These are phyloP conservation scores for Drosophila simulans DNA, from an alignment of 1,140 invertebrate species.

Conservation along the genomic window DNA sequence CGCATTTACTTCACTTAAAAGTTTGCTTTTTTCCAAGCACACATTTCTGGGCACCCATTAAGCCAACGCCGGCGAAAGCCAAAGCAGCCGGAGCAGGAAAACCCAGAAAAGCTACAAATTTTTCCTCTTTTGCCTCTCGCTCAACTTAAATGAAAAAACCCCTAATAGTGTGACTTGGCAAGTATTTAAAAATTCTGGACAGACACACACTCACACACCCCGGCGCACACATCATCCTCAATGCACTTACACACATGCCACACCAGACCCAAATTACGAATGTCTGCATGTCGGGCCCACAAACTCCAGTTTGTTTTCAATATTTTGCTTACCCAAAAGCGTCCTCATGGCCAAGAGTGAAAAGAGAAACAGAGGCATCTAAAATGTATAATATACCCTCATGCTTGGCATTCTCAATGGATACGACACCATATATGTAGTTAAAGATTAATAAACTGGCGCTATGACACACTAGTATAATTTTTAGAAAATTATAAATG, in stretches of 20 bases:
- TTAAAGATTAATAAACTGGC: too few relatives aligned
- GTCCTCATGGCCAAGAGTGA: constrained; percentile 29
- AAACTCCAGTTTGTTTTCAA: constrained; percentile 66
- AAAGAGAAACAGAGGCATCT: constrained; percentile 5
- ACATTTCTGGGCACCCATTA: constrained; percentile 73
- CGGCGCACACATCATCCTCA: constrained; percentile 7
- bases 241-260: constrained; percentile 45
- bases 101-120: constrained; percentile 56
- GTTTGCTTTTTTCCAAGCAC: constrained; percentile 67
- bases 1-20: constrained; percentile 83
- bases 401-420: neutral
- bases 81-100: constrained; percentile 25
- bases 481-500: too few relatives aligned
- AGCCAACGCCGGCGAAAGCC: constrained; percentile 40
- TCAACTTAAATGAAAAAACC: constrained; percentile 46
- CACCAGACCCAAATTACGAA: constrained; percentile 41
- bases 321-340: constrained; percentile 74
- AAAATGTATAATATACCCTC: constrained; percentile 2
- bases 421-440: too few relatives aligned
- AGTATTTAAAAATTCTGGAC: constrained; percentile 72
- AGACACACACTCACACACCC: constrained; percentile 18
- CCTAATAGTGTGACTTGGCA: constrained; percentile 70
- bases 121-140: constrained; percentile 39
- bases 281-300: constrained; percentile 10
- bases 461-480: too few relatives aligned